Evolutionary conservation across 2,113 vertebrate species (phyloP), one percentile per base, ranked within the genome.

Genomic region (Onychorhynchus coronatus): DNA sequence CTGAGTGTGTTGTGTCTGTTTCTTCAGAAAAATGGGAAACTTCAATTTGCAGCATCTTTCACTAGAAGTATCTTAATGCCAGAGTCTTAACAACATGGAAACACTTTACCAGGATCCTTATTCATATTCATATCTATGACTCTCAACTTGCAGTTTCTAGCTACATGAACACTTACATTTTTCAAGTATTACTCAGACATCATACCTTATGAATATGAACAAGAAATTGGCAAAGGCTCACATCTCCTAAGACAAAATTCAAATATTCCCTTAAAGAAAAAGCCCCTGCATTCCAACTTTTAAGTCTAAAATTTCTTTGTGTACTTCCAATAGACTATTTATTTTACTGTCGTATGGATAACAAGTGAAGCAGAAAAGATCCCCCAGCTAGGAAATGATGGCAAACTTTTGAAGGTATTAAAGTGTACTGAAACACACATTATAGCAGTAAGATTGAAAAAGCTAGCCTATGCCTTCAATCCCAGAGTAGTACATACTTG

Each of bases 351-450:
- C 13, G 4, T 41, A 42, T 7, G 18, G 27, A 55, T 46, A 80
- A 18, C 63, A 63, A 96, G 33, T 52, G 53, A 92, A 91, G 41
- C 47, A 96, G 85, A 89, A 93, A 88, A 82, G 55, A 86, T 96
- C 23, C 16, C 25, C 28, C 50, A 71, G 37, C 14, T 42, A 91
- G 72, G 44, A 96, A 94, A 66, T 18, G 13, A 83, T 77, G 81
- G 62, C 31, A 85, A 95, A 87, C 2, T 88, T 88, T 84, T 81
- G 59, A 52, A 89, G 23, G 41, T 68, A 71, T 31, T 82, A 72
- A 91, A 75, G 52, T 9, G 0, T 27, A 37, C 9, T 68, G 58
- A 70, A 91, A 75, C 16, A 18, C 14, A 73, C 1, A 9, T 53
- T 78, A 65, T 22, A 52, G 21, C 63, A 53, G 21, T 28, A 68